Percentiles rank a stretch among this genome's conserved stretches.
These are phyloP conservation scores for Saccostrea glomerata DNA, from an alignment of 1,140 invertebrate species.

Conservation along the genomic window DNA sequence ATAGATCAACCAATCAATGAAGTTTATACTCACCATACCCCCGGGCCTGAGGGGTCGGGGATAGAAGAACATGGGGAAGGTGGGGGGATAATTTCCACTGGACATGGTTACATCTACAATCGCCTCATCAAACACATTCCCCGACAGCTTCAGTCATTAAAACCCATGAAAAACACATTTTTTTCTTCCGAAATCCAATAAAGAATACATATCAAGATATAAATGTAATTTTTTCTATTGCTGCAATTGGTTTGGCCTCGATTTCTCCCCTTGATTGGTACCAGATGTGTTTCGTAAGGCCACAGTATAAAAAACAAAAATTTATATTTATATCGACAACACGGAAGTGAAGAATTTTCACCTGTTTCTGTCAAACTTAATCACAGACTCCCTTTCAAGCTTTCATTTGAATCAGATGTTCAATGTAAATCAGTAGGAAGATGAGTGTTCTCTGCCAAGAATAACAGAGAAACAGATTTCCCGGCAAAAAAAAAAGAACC, in stretches of 20 bases:
- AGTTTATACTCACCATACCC: conserved; percentile 24
- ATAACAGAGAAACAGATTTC: conserved; percentile 31
- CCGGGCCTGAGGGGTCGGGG: conserved; percentile 50
- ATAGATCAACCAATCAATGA: too few relatives aligned
- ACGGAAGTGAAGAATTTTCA: background rate
- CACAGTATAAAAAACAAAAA: background rate
- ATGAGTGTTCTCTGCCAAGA: background rate
- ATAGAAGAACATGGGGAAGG: conserved; percentile 57
- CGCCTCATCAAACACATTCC: background rate
- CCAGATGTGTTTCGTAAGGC: background rate
- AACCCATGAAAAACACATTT: background rate
- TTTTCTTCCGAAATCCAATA: background rate
- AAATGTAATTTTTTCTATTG: background rate
- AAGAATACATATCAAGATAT: background rate
- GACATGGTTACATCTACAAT: background rate
- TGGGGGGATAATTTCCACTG: background rate
- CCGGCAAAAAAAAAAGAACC: background rate
- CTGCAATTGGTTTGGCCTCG: conserved; percentile 16
- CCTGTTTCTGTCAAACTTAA: conserved; percentile 14
- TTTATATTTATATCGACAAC: background rate
- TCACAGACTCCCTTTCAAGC: conserved; percentile 27
- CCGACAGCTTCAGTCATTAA: background rate
- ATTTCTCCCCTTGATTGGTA: background rate
- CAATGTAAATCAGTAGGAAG: conserved; percentile 11
- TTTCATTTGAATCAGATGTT: conserved; percentile 23